A percentile compares a stretch with the other conserved stretches of the same genome.
Evolutionary conservation across 2,113 vertebrate species (phyloP).

Genomic region (Sakesphorus luctuosus): DNA sequence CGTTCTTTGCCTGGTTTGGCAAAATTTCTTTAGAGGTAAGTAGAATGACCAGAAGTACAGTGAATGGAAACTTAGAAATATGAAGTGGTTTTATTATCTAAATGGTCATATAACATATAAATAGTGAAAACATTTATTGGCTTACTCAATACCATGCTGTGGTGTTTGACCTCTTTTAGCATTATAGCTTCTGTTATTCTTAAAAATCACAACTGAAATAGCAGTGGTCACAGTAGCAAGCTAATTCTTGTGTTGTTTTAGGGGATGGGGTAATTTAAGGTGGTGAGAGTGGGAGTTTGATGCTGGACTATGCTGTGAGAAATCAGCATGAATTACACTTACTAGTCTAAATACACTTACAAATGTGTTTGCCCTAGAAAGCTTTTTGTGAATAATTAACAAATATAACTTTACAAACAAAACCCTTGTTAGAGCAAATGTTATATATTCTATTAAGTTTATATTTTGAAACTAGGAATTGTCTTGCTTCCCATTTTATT

Average conservation of each 20-base stretch:
- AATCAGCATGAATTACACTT: neutral
- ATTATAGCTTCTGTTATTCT: neutral
- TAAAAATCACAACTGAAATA: neutral
- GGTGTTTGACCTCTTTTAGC: neutral
- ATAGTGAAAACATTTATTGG: neutral
- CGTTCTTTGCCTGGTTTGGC: conserved; percentile 98
- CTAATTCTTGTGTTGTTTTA: neutral
- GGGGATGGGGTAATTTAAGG: neutral
- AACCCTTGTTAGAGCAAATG: neutral
- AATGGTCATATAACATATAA: neutral
- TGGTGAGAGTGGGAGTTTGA: neutral
- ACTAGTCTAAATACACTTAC: neutral
- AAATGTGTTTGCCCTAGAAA: neutral
- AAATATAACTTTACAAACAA: neutral
- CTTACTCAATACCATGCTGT: neutral
- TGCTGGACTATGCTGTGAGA: neutral
- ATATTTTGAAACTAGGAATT: neutral
- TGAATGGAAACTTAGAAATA: neutral
- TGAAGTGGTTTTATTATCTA: neutral
- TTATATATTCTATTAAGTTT: neutral
- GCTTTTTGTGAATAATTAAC: neutral
- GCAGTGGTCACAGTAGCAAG: neutral
- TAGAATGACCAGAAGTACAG: neutral
- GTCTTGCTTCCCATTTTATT: neutral
- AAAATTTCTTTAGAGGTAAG: conserved; percentile 96